phyloP scores from a whole-genome alignment of 2,888 invertebrate genomes.

The Ectemnius lituratus region DNA sequence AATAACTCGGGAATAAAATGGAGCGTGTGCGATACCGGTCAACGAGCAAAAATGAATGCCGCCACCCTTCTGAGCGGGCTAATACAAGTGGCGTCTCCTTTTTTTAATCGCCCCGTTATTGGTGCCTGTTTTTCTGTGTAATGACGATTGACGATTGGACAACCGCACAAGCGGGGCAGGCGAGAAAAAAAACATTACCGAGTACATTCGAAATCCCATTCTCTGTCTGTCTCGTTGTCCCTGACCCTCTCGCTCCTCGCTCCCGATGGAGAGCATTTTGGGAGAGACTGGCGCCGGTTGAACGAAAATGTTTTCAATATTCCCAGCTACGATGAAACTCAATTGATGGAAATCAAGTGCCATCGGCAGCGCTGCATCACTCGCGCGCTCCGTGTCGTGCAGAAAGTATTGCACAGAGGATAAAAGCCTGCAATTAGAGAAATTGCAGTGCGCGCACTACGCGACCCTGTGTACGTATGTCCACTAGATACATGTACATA shows the following conservation, averaged over 20 bases:
- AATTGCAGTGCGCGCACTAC: slow-evolving; percentile 48
- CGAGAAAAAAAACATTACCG: slow-evolving; percentile 25
- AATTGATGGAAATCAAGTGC: slow-evolving; percentile 63
- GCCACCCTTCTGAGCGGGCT: no score
- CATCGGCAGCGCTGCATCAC: slow-evolving; percentile 32
- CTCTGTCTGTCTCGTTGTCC: no score
- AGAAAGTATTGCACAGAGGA: slow-evolving; percentile 52
- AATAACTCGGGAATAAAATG: not conserved
- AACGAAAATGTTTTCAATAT: slow-evolving; percentile 61
- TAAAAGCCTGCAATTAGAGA: slow-evolving; percentile 63
- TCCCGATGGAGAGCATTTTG: slow-evolving; percentile 21
- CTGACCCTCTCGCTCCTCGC: slow-evolving; percentile 1
- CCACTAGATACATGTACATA: not conserved
- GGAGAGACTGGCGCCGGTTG: slow-evolving; percentile 34
- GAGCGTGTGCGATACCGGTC: not conserved
- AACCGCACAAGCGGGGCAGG: not conserved
- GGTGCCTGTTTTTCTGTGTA: not conserved
- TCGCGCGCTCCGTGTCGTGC: slow-evolving; percentile 38
- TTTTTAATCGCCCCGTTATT: slow-evolving; percentile 6
- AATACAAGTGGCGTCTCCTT: no score
- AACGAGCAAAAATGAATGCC: not conserved
- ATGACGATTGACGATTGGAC: slow-evolving; percentile 1
- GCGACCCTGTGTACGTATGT: slow-evolving; percentile 15
- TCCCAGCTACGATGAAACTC: slow-evolving; percentile 60
- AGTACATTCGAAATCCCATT: slow-evolving; percentile 24